A percentile compares a stretch with the other conserved stretches of the same genome.
Evolutionary conservation across 2,113 vertebrate genomes (phyloP).

Genomic region (Austrofundulus limnaeus): DNA sequence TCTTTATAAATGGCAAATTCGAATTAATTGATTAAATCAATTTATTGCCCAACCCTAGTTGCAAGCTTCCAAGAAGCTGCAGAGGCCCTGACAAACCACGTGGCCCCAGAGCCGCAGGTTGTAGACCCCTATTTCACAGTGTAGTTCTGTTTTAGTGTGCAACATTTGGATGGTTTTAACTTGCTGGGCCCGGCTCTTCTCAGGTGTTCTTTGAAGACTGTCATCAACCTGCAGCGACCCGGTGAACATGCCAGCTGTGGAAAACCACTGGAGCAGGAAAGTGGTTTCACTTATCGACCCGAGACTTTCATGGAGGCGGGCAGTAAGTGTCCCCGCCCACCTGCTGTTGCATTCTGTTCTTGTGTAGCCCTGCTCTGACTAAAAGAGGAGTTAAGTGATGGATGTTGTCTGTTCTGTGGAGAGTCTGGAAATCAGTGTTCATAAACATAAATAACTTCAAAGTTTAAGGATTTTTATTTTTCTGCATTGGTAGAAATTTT

Average conservation of each 20-base stretch:
- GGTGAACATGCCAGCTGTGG: slow-evolving; percentile 97
- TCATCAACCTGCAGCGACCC: slow-evolving; percentile 96
- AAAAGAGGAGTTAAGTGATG: too few relatives aligned
- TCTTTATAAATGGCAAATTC: too few relatives aligned
- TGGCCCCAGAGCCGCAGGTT: too few relatives aligned
- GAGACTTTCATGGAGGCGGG: slow-evolving; percentile 95
- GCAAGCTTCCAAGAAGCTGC: too few relatives aligned
- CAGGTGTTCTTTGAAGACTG: slow-evolving; percentile 90
- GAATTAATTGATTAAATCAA: too few relatives aligned
- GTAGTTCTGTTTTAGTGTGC: too few relatives aligned
- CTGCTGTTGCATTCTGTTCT: neutral
- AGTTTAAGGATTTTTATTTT: too few relatives aligned
- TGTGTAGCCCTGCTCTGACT: neutral
- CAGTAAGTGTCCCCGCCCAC: slow-evolving; percentile 79
- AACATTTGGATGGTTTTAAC: neutral
- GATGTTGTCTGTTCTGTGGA: neutral
- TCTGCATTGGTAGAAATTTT: too few relatives aligned
- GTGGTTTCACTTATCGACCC: slow-evolving; percentile 93
- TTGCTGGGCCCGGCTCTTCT: slow-evolving; percentile 16
- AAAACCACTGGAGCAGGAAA: slow-evolving; percentile 89
- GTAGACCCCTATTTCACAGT: too few relatives aligned
- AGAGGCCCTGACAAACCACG: too few relatives aligned
- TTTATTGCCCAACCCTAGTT: too few relatives aligned
- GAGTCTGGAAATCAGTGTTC: neutral
- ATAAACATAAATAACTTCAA: neutral